phyloP scores from a whole-genome alignment of 1,140 invertebrate genomes.

The Drosophila neocordata region DNA sequence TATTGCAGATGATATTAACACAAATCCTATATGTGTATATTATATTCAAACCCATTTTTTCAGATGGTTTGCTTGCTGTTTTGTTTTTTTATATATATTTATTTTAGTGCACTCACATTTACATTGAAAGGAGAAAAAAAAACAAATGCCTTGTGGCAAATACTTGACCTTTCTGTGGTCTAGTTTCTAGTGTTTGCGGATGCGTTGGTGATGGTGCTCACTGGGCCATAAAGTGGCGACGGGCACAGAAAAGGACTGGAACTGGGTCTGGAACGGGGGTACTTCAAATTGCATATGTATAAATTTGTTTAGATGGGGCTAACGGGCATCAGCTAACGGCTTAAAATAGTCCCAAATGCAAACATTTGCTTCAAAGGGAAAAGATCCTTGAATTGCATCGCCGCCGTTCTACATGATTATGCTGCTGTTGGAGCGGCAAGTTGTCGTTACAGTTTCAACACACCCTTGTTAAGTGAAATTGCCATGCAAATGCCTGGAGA shows the following conservation, averaged over 20 bases:
- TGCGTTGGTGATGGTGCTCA: slow-evolving; percentile 16
- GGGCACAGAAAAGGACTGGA: background rate
- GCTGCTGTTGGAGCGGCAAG: slow-evolving; percentile 23
- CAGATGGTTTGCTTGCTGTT: slow-evolving; percentile 21
- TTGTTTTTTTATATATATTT: slow-evolving; percentile 42
- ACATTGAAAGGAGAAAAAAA: slow-evolving; percentile 6
- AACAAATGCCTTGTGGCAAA: slow-evolving; percentile 27
- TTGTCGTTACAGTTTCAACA: slow-evolving; percentile 30
- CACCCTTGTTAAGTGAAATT: slow-evolving; percentile 70
- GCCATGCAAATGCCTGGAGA: slow-evolving; percentile 68
- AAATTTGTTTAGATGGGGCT: slow-evolving; percentile 10
- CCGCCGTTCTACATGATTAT: slow-evolving; percentile 60
- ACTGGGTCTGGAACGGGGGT: background rate
- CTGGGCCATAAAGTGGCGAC: slow-evolving; percentile 5
- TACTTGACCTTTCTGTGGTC: slow-evolving; percentile 52
- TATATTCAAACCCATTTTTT: slow-evolving; percentile 43
- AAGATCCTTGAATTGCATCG: slow-evolving; percentile 16
- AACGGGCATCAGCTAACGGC: slow-evolving; percentile 36
- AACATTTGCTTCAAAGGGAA: slow-evolving; percentile 28
- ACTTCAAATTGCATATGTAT: slow-evolving; percentile 36
- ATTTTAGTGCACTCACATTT: slow-evolving; percentile 44
- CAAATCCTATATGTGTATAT: slow-evolving; percentile 5
- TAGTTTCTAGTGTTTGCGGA: background rate
- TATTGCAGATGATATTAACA: background rate
- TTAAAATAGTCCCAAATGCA: slow-evolving; percentile 32